Base-by-base conservation (phyloP, 2,113 vertebrate genomes). In the Anoplopoma fimbria region DNA sequence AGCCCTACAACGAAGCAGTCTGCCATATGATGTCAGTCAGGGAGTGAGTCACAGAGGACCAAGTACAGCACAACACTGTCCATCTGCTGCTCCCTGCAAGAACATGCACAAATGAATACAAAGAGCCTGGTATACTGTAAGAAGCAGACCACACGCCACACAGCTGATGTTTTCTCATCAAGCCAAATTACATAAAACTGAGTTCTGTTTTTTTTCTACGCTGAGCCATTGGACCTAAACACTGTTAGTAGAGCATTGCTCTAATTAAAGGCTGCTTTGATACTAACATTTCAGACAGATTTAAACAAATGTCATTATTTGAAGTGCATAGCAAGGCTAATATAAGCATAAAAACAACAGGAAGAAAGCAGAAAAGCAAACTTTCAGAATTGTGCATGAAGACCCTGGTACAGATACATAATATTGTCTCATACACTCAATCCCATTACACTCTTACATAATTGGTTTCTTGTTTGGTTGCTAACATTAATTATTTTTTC, bases 21-120 rank as follows among this genome's bases (percentile, higher is more conserved):
- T 76, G 85, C 81, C 83, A 53, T 83, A 79, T 85, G 79, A 91
- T 89, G 89, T 92, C 86, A 87, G 85, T 74, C 75, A 79, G 83
- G 60, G 79, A 65, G 63, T 90, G 87, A 92, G 80, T 92, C 92
- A 91, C 62, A 31, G 69, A 27, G 58, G 57, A 86, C 38, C 65
- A 57, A 65, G 51, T 34, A 57, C 84, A 84, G 42, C 81, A 80
- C 53, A 86, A 70, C 75, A 45, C 40, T n/a, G 42, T 64, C 81
- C 89, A 85, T 90, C 87, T 91, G 88, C 77, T 76, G 69, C 64
- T 55, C 19, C 12, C 6, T 27, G 42, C 51, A 58, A 25, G 21
- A 62, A 67, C 17, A 65, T 38, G 29, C 75, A 70, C 21, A 34
- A 27, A 36, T 6, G 5, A 45, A 65, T 13, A 68, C 64, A 69